phyloP scores from a whole-genome alignment of 2,113 vertebrate species.

The Octodon degus region DNA sequence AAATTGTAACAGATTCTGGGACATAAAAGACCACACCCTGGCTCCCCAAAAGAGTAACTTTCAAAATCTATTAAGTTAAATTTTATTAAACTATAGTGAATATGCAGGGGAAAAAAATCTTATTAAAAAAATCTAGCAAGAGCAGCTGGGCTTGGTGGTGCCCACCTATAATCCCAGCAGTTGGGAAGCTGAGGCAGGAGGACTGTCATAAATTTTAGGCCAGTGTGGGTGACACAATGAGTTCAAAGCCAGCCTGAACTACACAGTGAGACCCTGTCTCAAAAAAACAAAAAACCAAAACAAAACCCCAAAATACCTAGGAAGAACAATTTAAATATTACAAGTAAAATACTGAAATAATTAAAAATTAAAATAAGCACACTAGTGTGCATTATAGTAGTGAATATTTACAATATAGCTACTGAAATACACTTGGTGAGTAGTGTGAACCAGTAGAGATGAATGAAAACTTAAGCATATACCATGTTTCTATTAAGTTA shows the following conservation, averaged over 20 bases:
- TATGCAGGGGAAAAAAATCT: conserved; percentile 53
- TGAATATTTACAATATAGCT: conserved; percentile 59
- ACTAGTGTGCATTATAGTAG: conserved; percentile 53
- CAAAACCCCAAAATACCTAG: conserved; percentile 36
- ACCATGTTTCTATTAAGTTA: conserved; percentile 62
- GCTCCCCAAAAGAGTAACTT: conserved; percentile 67
- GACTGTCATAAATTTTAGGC: neutral
- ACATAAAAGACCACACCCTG: conserved; percentile 77
- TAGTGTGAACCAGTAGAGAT: conserved; percentile 78
- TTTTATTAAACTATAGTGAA: conserved; percentile 76
- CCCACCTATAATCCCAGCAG: neutral
- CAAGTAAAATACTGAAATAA: conserved; percentile 71
- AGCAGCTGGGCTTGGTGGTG: neutral
- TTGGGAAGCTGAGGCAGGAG: neutral
- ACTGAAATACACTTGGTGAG: conserved; percentile 76
- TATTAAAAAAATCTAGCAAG: conserved; percentile 50
- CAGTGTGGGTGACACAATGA: neutral
- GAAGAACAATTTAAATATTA: conserved; percentile 15
- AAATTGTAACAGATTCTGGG: conserved; percentile 75
- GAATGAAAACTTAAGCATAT: conserved; percentile 81
- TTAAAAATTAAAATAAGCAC: conserved; percentile 61
- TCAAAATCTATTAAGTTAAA: conserved; percentile 73
- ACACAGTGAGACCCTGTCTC: neutral
- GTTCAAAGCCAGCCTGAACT: neutral
- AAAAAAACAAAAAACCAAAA: neutral